phyloP scores from a whole-genome alignment of 2,888 invertebrate species.

The Miltochrista miniata region DNA sequence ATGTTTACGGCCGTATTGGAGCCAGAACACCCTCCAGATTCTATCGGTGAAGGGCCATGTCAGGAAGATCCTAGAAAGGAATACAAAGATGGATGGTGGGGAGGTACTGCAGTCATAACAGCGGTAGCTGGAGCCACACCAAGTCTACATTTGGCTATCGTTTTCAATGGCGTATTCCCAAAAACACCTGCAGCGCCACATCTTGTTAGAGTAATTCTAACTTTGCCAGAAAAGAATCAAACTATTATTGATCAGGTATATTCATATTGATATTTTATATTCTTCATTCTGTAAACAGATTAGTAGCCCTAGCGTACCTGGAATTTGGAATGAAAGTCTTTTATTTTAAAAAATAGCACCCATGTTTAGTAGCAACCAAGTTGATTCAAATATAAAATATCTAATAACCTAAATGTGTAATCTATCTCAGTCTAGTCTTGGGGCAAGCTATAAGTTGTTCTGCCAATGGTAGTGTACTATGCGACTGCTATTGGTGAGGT shows the following conservation, averaged over 20 bases:
- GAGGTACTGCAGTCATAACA: conserved; percentile 94
- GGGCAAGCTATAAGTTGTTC: no score
- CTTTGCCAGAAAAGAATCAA: conserved; percentile 88
- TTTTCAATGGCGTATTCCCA: conserved; percentile 92
- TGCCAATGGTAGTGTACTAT: no score
- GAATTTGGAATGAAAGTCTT: no score
- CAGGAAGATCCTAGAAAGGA: conserved; percentile 73
- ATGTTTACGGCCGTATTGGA: conserved; percentile 90
- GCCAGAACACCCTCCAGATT: conserved; percentile 87
- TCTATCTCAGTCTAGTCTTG: no score
- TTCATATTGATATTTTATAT: conserved; percentile 23
- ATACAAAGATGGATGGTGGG: conserved; percentile 89
- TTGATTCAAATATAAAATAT: no score
- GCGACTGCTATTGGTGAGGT: no score
- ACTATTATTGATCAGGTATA: conserved; percentile 89
- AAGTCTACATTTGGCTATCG: conserved; percentile 90
- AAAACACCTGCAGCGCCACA: conserved; percentile 85
- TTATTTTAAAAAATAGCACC: no score
- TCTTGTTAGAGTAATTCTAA: conserved; percentile 87
- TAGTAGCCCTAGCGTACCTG: no score
- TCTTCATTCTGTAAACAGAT: no score
- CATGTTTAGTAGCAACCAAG: no score
- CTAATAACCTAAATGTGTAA: no score
- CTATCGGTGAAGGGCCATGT: conserved; percentile 80
- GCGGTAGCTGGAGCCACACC: conserved; percentile 91